Conservation (phyloP, 1,140 invertebrate species). For the Drosophila parabipectinata region DNA sequence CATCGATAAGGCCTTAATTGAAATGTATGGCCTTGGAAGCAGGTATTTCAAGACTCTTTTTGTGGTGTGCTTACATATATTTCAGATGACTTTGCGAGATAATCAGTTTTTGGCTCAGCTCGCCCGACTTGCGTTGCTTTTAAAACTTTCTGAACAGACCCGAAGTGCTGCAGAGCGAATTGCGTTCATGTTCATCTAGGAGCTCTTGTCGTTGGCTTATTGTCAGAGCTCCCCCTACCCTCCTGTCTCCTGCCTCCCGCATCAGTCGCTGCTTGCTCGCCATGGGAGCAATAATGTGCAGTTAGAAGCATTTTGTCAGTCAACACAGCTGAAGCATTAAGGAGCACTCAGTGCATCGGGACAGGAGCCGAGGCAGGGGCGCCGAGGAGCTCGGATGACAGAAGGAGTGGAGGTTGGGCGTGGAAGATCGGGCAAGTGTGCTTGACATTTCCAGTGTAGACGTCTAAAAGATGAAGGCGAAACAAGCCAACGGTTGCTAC, state of each 20-base stretch:
- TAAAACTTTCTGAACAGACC: conserved; percentile 17
- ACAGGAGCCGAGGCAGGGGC: conserved; percentile 9
- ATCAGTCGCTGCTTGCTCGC: background rate
- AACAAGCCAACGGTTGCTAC: conserved; percentile 3
- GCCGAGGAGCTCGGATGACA: background rate
- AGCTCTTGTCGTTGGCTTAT: conserved; percentile 41
- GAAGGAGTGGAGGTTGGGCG: conserved; percentile 1
- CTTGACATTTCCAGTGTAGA: conserved; percentile 59
- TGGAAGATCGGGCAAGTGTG: conserved; percentile 45
- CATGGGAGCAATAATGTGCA: conserved; percentile 60
- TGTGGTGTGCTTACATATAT: conserved; percentile 1
- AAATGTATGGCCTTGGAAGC: no score
- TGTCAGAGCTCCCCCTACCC: conserved; percentile 9
- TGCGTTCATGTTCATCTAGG: conserved; percentile 14
- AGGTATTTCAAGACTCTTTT: background rate
- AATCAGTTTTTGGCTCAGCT: conserved; percentile 19
- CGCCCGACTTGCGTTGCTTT: conserved; percentile 10
- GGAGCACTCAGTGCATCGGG: conserved; percentile 25
- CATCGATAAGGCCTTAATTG: background rate
- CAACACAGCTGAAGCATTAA: conserved; percentile 30
- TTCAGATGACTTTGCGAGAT: conserved; percentile 9
- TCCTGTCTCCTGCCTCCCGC: background rate
- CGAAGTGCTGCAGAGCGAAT: background rate
- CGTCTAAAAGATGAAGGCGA: conserved; percentile 48
- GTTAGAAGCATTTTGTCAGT: conserved; percentile 68